Conservation (phyloP, 92 coral and sea anemone species). For the Palythoa grandiflora region DNA sequence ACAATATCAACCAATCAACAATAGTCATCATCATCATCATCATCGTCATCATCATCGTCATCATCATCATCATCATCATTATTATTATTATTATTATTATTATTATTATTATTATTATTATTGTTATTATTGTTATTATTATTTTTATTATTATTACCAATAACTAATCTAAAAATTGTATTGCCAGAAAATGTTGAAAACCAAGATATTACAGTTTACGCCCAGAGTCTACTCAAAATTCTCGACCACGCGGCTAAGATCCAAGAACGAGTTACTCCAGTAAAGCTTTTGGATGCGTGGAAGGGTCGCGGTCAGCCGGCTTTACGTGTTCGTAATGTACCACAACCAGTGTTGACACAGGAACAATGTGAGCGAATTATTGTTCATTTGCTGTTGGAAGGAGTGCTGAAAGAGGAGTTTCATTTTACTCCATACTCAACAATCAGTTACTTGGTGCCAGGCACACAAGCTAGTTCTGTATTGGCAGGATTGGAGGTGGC, state of each 20-base stretch:
- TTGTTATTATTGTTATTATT: no score
- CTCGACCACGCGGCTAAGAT: constrained; percentile 79
- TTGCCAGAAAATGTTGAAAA: constrained; percentile 34
- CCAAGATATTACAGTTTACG: constrained; percentile 74
- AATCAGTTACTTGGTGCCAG: constrained; percentile 90
- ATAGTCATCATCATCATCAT: no score
- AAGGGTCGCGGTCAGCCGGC: constrained; percentile 80
- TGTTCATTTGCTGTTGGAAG: constrained; percentile 79
- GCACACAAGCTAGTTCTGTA: constrained; percentile 77
- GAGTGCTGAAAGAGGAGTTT: constrained; percentile 91
- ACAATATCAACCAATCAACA: no score
- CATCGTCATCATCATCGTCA: no score
- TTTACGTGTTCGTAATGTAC: constrained; percentile 73
- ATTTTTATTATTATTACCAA: not conserved
- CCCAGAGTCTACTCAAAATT: constrained; percentile 73
- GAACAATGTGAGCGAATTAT: constrained; percentile 89
- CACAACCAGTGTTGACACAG: constrained; percentile 75
- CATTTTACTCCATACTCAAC: constrained; percentile 96
- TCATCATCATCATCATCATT: no score
- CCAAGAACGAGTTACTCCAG: constrained; percentile 89
- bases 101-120: not conserved
- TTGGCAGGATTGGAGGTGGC: constrained; percentile 60
- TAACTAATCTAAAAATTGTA: not conserved
- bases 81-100: no score
- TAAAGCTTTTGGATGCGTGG: constrained; percentile 95